Evolutionary conservation across 2,797 vertebrate genomes (phyloP), one percentile per base, ranked within the genome.

Genomic region (Tiaroga cobitis): DNA sequence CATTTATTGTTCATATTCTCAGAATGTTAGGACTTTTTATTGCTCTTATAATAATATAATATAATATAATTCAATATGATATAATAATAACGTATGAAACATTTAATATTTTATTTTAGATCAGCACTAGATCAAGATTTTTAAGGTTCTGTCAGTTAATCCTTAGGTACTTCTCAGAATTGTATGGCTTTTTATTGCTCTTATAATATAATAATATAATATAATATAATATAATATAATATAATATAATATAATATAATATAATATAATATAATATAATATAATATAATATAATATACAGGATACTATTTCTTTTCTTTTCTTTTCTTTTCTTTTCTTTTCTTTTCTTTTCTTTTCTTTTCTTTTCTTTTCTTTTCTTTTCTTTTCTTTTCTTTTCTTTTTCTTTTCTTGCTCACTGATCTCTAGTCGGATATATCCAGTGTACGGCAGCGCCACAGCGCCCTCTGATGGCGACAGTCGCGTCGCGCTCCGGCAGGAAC

Each of bases 401-500:
- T 18, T 49, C 19, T 39, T 3, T 54, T 39, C n/a, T 46, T 29
- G 8, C n/a, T 79, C 59, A 29, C 59, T 2, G 56, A 19, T 41
- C n/a, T 24, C 9, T 13, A 43, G 69, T 16, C n/a, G 24, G 3
- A 18, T 24, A 77, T 15, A 2, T 1, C 7, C 79, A 39, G 80
- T 15, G 39, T 72, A 5, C 15, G 9, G n/a, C 32, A 32, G 83
- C 21, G 19, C 39, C 16, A 81, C 63, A 70, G 78, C 82, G 68
- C 86, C 72, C 69, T 39, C 84, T 65, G 3, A 6, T 29, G 83
- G 75, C 43, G 32, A 49, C 37, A 19, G 18, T 5, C 26, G 26
- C 26, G 26, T 41, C 18, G 5, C 91, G 11, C 93, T 92, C 21
- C 51, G 26, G 79, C 7, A n/a, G 87, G 84, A 80, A 86, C 86